Evolutionary conservation across 2,797 vertebrate species (phyloP), one percentile per base, ranked within the genome.

Genomic region (Ctenochaetus hawaiiensis): DNA sequence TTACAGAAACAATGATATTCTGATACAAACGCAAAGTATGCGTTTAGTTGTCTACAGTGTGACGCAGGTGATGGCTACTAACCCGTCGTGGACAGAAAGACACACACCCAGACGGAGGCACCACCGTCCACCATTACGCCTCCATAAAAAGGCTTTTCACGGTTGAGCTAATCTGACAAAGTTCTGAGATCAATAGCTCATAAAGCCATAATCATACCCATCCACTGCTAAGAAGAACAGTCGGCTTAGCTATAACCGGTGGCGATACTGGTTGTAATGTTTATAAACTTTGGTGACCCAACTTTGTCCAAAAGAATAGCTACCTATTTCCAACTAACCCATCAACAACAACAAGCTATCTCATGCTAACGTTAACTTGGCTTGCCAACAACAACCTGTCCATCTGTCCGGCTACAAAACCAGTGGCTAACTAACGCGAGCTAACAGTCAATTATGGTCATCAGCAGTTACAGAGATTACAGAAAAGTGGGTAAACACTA

Each of bases 141-240:
- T 90, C 90, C 84, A 88, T 85, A 88, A 91, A 87, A 90, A 90
- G 91, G 91, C 82, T 91, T 91, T 93, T 91, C 93, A 93, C 84
- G 91, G 87, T 87, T 90, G 89, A 93, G 91, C 92, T 91, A 90
- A 91, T 92, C 91, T 91, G 91, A 91, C 92, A 91, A 94, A 94
- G 86, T 94, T 93, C 56, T 86, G 77, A 87, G 85, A 93, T 90
- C 91, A 85, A 82, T 83, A 82, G 79, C 81, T 88, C 75, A 62
- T 67, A 71, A 72, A 82, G 61, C 73, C 63, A 75, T 43, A 84
- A 78, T 70, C 75, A 48, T 14, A 47, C 67, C 70, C 60, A 74
- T 83, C 74, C 53, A 30, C 51, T 16, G 10, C 48, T 39, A 14
- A 41, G 57, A 74, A 20, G 0, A 57, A 4, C 56, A 12, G 30